phyloP scores from a whole-genome alignment of 2,113 vertebrate genomes.

The Conger conger region DNA sequence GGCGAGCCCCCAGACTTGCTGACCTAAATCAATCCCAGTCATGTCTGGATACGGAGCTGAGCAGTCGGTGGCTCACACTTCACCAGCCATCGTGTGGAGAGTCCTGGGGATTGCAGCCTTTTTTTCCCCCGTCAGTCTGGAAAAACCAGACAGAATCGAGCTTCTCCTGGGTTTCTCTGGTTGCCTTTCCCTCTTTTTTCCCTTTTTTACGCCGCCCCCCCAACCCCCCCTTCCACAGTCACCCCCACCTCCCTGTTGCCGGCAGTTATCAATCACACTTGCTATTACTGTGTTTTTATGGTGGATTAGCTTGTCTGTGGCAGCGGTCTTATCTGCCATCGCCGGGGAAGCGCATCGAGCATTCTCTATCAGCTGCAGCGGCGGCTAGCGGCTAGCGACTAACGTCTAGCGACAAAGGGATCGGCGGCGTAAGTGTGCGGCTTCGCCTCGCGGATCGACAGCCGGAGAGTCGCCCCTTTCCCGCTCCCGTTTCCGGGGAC shows the following conservation, averaged over 20 bases:
- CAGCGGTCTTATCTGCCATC: constrained; percentile 63
- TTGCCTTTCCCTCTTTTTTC: constrained; percentile 52
- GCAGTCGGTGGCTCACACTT: constrained; percentile 54
- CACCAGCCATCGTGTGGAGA: constrained; percentile 80
- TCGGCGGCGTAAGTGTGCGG: constrained; percentile 59
- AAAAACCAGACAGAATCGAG: constrained; percentile 60
- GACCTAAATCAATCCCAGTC: constrained; percentile 73
- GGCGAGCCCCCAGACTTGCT: constrained; percentile 64
- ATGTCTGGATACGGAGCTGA: constrained; percentile 70
- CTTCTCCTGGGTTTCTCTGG: constrained; percentile 45
- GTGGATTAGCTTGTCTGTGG: constrained; percentile 72
- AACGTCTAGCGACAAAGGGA: constrained; percentile 70
- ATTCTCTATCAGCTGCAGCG: constrained; percentile 62
- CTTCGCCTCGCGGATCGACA: constrained; percentile 65
- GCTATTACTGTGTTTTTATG: constrained; percentile 59
- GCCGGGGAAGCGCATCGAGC: constrained; percentile 57
- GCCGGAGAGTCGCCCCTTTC: constrained; percentile 57
- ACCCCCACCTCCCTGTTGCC: constrained; percentile 47
- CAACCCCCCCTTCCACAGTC: constrained; percentile 39
- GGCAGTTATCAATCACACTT: constrained; percentile 55
- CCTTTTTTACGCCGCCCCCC: constrained; percentile 36
- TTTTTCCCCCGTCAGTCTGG: constrained; percentile 47
- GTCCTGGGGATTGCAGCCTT: constrained; percentile 62
- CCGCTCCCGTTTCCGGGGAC: constrained; percentile 37
- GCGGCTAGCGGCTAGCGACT: constrained; percentile 64